Percentiles rank a stretch among this genome's conserved stretches.
Conservation (phyloP, 2,888 invertebrate species). For the Rapana venosa region DNA sequence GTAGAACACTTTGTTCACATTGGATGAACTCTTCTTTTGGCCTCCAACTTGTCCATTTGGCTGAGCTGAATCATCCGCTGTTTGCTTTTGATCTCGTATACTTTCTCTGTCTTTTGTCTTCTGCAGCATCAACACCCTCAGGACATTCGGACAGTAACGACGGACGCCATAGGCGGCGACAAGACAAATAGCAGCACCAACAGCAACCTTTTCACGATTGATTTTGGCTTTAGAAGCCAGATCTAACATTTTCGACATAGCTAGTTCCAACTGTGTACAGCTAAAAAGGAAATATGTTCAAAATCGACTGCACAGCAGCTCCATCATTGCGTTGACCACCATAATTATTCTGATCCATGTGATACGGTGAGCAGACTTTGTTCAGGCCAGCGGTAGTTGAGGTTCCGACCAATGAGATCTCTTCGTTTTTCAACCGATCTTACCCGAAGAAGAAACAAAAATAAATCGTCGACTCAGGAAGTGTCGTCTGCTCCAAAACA, state of each 20-base stretch:
- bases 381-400: slow-evolving; percentile 29
- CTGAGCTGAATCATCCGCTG: slow-evolving; percentile 36
- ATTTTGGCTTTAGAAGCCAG: slow-evolving; percentile 53
- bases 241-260: slow-evolving; percentile 66
- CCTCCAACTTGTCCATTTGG: slow-evolving; percentile 39
- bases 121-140: slow-evolving; percentile 40
- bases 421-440: slow-evolving; percentile 2
- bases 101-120: slow-evolving; percentile 23
- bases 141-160: slow-evolving; percentile 61
- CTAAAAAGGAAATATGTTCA: background rate
- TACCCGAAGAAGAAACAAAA: background rate
- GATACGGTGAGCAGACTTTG: slow-evolving; percentile 40
- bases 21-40: slow-evolving; percentile 60
- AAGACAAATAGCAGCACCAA: slow-evolving; percentile 66
- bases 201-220: slow-evolving; percentile 61
- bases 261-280: background rate
- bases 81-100: slow-evolving; percentile 29
- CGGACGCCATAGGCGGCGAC: slow-evolving; percentile 68
- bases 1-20: slow-evolving; percentile 80
- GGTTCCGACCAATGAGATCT: slow-evolving; percentile 37
- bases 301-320: background rate
- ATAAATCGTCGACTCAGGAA: background rate
- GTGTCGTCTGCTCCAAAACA: slow-evolving; percentile 35
- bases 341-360: slow-evolving; percentile 41
- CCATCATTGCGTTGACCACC: slow-evolving; percentile 30